These are phyloP conservation scores for Trachelipus rathkii DNA, from an alignment of 1,140 invertebrate genomes.

Conservation along the genomic window DNA sequence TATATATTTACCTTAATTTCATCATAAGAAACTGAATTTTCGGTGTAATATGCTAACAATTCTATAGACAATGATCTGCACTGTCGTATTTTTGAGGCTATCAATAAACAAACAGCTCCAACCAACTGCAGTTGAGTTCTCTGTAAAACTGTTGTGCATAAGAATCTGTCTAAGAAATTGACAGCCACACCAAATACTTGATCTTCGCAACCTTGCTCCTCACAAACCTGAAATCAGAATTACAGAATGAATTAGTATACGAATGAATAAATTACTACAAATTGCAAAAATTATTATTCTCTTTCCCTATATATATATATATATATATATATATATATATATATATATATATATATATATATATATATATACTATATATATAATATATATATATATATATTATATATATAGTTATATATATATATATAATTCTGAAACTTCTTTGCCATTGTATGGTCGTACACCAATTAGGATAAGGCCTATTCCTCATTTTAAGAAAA, in stretches of 20 bases:
- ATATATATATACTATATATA: no score
- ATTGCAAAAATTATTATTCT: background rate
- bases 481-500: slow-evolving; percentile 10
- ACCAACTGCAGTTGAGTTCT: slow-evolving; percentile 80
- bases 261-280: background rate
- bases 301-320: background rate
- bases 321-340: slow-evolving; percentile 15
- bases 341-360: background rate
- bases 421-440: no score
- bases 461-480: slow-evolving; percentile 2
- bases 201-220: slow-evolving; percentile 62
- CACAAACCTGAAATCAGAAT: slow-evolving; percentile 29
- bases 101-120: slow-evolving; percentile 79
- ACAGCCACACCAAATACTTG: slow-evolving; percentile 86
- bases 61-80: slow-evolving; percentile 72
- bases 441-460: background rate
- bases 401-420: no score
- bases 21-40: slow-evolving; percentile 76
- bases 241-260: background rate
- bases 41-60: slow-evolving; percentile 81
- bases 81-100: slow-evolving; percentile 86
- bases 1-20: slow-evolving; percentile 72
- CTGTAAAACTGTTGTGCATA: slow-evolving; percentile 67
- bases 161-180: slow-evolving; percentile 87
- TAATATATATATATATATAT: no score